Conservation (phyloP, 2,113 vertebrate genomes). For the Corvus moneduloides region DNA sequence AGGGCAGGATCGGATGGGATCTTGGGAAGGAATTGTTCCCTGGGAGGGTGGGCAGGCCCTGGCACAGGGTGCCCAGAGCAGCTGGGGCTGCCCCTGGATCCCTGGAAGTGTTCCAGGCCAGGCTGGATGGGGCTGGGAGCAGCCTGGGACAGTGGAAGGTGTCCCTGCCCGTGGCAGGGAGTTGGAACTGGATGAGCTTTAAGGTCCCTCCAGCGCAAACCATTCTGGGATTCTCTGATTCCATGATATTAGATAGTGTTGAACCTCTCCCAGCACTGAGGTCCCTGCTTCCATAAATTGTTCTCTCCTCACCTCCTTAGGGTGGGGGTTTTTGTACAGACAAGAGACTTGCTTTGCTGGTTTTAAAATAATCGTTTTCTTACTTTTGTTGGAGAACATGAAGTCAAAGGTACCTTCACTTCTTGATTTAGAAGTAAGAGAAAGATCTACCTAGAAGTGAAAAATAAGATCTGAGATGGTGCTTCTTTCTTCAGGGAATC, state of each 20-base stretch:
- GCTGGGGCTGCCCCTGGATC: neutral
- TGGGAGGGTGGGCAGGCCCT: neutral
- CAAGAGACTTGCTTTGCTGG: neutral
- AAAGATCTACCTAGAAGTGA: neutral
- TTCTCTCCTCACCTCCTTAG: neutral
- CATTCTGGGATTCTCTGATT: neutral
- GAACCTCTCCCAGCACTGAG: neutral
- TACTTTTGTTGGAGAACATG: neutral
- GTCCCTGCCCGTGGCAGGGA: neutral
- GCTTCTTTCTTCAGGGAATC: neutral
- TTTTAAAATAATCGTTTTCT: neutral
- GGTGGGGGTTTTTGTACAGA: neutral
- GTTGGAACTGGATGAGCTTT: neutral
- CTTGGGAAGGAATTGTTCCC: neutral
- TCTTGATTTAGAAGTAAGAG: neutral
- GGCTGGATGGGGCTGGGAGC: neutral
- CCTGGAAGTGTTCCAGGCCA: neutral
- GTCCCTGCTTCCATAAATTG: neutral
- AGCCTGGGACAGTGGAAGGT: rapidly evolving
- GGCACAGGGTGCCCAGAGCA: neutral
- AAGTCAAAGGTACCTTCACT: neutral
- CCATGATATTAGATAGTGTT: neutral
- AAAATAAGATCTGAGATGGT: neutral
- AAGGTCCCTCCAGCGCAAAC: neutral
- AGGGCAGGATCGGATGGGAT: neutral